Evolutionary conservation across 2,888 invertebrate genomes (phyloP).

Genomic region (Platerodrilus igneus): DNA sequence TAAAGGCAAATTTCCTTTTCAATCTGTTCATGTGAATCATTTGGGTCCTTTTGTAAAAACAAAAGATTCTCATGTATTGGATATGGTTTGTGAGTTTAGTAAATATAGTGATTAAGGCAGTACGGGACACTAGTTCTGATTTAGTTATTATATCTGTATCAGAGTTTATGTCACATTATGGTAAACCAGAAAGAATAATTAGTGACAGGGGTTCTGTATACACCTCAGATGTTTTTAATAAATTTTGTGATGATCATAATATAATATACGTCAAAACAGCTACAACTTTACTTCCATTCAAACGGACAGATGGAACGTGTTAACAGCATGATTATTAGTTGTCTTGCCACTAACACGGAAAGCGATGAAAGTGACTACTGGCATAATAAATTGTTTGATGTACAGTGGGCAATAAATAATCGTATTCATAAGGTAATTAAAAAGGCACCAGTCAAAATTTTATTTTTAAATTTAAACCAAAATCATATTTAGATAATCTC

Average conservation of each 20-base stretch:
- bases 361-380: conserved; percentile 7
- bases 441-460: conserved; percentile 5
- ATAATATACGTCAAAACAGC: conserved; percentile 20
- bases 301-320: conserved; percentile 20
- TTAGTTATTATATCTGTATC: conserved; percentile 5
- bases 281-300: conserved; percentile 14
- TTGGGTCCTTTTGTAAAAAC: conserved; percentile 41
- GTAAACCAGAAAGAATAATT: conserved; percentile 15
- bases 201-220: conserved; percentile 18
- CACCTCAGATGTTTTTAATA: conserved; percentile 10
- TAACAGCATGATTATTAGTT: conserved; percentile 12
- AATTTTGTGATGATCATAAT: conserved; percentile 11
- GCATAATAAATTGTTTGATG: conserved; percentile 3
- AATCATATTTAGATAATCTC: neutral
- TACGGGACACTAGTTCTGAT: conserved; percentile 7
- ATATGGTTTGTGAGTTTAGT: conserved; percentile 37
- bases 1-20: conserved; percentile 39
- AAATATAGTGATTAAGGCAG: conserved; percentile 11
- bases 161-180: conserved; percentile 16
- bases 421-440: conserved; percentile 5
- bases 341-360: conserved; percentile 4
- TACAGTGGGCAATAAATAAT: conserved; percentile 13
- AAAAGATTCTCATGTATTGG: conserved; percentile 34
- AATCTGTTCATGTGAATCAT: conserved; percentile 44
- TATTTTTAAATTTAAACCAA: conserved; percentile 5